Percentiles rank a stretch among this genome's conserved stretches.
These are phyloP conservation scores for Pseudochromis fuscus DNA, from an alignment of 2,797 vertebrate species.

Conservation along the genomic window DNA sequence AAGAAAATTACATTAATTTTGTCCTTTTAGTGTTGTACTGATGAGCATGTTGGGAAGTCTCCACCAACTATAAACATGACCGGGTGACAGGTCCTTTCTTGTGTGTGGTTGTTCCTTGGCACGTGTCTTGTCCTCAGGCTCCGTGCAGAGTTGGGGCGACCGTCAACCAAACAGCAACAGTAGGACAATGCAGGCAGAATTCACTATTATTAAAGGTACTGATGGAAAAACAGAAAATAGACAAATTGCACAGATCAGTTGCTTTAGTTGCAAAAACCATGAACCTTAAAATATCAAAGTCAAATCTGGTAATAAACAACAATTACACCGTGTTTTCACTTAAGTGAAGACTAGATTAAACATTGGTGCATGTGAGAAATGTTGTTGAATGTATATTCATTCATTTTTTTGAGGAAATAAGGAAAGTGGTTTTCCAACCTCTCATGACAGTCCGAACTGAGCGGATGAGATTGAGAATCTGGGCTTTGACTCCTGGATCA, in stretches of 20 bases:
- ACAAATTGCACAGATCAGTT: not conserved
- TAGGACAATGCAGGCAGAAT: slow-evolving; percentile 90
- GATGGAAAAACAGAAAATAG: slow-evolving; percentile 37
- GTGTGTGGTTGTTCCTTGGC: slow-evolving; percentile 28
- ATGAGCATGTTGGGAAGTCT: not conserved
- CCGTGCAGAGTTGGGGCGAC: too few relatives aligned
- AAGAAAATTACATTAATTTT: not conserved
- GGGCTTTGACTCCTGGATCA: slow-evolving; percentile 94
- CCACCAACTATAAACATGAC: too few relatives aligned
- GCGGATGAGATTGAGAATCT: slow-evolving; percentile 92
- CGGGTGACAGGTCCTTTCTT: too few relatives aligned
- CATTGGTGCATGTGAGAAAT: not conserved
- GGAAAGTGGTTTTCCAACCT: slow-evolving; percentile 78
- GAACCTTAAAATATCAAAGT: not conserved
- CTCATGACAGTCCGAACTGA: slow-evolving; percentile 95
- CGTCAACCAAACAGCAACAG: slow-evolving; percentile 89
- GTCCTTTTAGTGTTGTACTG: slow-evolving; percentile 4
- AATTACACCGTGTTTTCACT: too few relatives aligned
- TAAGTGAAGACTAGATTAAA: not conserved
- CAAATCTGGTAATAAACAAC: too few relatives aligned
- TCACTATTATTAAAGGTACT: slow-evolving; percentile 96
- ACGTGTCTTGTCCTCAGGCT: slow-evolving; percentile 7
- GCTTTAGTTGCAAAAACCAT: not conserved
- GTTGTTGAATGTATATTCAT: too few relatives aligned
- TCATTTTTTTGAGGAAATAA: too few relatives aligned